Evolutionary conservation across 2,888 invertebrate genomes (phyloP).

Genomic region (Seira ritae): DNA sequence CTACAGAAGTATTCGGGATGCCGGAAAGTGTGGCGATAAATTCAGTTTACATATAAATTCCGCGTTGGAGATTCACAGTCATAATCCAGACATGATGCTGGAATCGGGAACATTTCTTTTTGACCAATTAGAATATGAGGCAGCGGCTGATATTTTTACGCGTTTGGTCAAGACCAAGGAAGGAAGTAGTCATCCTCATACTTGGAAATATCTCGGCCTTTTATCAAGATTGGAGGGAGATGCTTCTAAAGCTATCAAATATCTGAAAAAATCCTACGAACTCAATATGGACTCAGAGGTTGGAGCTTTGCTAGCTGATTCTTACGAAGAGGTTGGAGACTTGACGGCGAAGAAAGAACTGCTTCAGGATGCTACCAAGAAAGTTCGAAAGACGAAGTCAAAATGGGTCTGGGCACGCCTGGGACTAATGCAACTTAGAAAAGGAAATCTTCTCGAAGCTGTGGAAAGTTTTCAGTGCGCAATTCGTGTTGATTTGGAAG

Average conservation of each 20-base stretch:
- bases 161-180: slow-evolving; percentile 52
- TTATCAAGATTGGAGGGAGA: slow-evolving; percentile 76
- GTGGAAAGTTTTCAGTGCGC: slow-evolving; percentile 84
- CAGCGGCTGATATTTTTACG: slow-evolving; percentile 51
- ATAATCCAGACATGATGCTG: slow-evolving; percentile 50
- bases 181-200: slow-evolving; percentile 65
- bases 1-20: slow-evolving; percentile 34
- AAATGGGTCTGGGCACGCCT: slow-evolving; percentile 90
- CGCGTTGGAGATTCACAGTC: slow-evolving; percentile 13
- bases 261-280: slow-evolving; percentile 89
- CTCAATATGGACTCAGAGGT: slow-evolving; percentile 84
- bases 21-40: slow-evolving; percentile 19
- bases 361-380: slow-evolving; percentile 62
- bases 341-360: slow-evolving; percentile 75
- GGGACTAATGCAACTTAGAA: slow-evolving; percentile 87
- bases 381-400: slow-evolving; percentile 73
- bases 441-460: slow-evolving; percentile 84
- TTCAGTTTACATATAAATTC: background rate
- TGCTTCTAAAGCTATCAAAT: slow-evolving; percentile 85
- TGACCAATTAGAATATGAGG: slow-evolving; percentile 48
- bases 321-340: slow-evolving; percentile 83
- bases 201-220: slow-evolving; percentile 69
- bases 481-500: slow-evolving; percentile 77
- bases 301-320: slow-evolving; percentile 85
- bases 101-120: slow-evolving; percentile 50